phyloP scores from a whole-genome alignment of 2,888 invertebrate genomes.

The Phragmatobia fuliginosa region DNA sequence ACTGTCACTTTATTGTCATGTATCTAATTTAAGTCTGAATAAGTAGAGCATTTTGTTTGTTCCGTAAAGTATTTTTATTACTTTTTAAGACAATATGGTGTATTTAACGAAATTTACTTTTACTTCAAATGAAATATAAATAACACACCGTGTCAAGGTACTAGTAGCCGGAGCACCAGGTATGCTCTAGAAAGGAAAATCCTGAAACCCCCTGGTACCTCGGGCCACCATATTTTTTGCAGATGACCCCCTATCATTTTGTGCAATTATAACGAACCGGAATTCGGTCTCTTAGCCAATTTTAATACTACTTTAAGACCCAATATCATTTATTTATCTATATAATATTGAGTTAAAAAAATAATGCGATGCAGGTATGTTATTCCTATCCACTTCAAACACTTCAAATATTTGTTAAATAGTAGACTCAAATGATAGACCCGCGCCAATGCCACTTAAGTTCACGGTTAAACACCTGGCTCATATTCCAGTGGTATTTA shows the following conservation, averaged over 20 bases:
- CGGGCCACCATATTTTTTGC: too few relatives aligned
- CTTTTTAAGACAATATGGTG: too few relatives aligned
- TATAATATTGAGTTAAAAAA: neutral
- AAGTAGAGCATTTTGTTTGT: neutral
- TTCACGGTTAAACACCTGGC: constrained; percentile 20
- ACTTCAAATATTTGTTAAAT: constrained; percentile 16
- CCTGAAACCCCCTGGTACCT: too few relatives aligned
- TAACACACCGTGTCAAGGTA: too few relatives aligned
- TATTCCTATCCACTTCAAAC: neutral
- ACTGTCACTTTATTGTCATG: constrained; percentile 18
- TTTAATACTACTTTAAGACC: neutral
- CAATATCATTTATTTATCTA: neutral
- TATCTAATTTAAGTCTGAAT: neutral
- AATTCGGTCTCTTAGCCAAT: neutral
- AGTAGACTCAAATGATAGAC: constrained; percentile 1
- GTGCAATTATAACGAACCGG: neutral
- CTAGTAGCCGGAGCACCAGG: too few relatives aligned
- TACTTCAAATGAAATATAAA: too few relatives aligned
- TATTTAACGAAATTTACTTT: too few relatives aligned
- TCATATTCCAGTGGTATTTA: constrained; percentile 16
- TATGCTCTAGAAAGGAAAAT: too few relatives aligned
- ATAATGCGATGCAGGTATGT: neutral
- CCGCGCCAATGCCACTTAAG: constrained; percentile 15
- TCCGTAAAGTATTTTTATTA: too few relatives aligned
- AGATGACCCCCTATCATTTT: too few relatives aligned